Evolutionary conservation across 2,888 invertebrate genomes (phyloP), one percentile per base, ranked within the genome.

Genomic region (Oxycera nigricornis): DNA sequence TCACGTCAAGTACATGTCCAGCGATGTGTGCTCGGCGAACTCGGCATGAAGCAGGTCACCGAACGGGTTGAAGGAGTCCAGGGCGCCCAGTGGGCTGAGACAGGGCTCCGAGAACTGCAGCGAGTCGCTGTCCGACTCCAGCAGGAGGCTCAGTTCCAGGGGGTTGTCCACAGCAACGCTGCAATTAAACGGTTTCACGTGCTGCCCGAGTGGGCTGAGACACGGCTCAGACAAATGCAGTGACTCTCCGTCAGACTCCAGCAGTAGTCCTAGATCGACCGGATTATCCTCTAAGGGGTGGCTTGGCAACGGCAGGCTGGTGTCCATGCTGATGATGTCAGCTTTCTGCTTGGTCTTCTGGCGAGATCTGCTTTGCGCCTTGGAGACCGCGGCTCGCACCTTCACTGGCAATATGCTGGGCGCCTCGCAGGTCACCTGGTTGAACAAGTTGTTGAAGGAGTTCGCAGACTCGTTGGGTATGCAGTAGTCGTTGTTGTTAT

Each of bases 231-330:
- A 82, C 24, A 82, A 77, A 77, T 82, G 86, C 62, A 89, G 80
- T 39, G 89, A 88, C 77, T 89, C 89, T 4, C 88, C 89, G 79
- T 90, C 90, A 14, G 89, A 89, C 78, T 90, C 90, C 74, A 90
- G 81, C 39, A 88, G 82, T 26, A 88, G 82, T 78, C 86, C 86
- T 75, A 86, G 79, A 76, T 87, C 87, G 20, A 61, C 7, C 68
- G 75, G 35, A 79, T 78, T 26, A 79, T 78, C 14, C 78, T 79
- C 57, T 78, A 78, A 28, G 79, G 79, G 4, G 78, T 79, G 50
- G 1, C 79, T 79, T 35, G 80, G 79, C 1, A 78, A 59, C 0
- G 52, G 9, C 2, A 70, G n/a, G 20, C 28, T 20, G n/a, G 20
- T 68, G 7, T 50, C 68, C 24, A 52, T 55, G n/a, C 11, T 70